Evolutionary conservation across 1,140 invertebrate species (phyloP), one percentile per base, ranked within the genome.

Genomic region (Phymastichus coffea): DNA sequence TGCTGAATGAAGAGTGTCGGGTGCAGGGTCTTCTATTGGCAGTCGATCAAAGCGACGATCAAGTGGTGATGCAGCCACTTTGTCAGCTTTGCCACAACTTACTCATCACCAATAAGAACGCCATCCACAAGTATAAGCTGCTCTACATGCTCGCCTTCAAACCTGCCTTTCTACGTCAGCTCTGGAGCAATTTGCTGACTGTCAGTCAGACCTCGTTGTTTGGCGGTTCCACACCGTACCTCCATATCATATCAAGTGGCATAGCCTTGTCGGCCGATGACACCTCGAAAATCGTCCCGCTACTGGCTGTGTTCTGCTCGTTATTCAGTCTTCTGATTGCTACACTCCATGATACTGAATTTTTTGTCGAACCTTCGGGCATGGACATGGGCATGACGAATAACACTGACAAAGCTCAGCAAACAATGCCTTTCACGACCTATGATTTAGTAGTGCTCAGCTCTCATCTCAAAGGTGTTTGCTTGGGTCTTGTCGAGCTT

Each of bases 301-400:
- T 91, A 1, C 69, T 96, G 8, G 89, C 90, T 0, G 88, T 92
- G 0, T 96, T 96, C 73, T 94, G 92, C 74, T 88, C 91, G 2
- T 77, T 95, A 0, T 93, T 95, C 66, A 89, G 87, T 40, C 81
- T 93, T 25, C 81, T 94, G 2, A 84, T 95, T 37, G 87, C 90
- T 0, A 95, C 94, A 0, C 73, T 96, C 15, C 92, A 96, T 67
- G 94, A 97, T 75, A 87, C 87, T 3, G 94, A 96, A 72, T 95
- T 97, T 69, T 85, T 86, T n/a, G 64, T 73, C 3, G 72, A 79
- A 22, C 60, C 62, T 0, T 70, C 66, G 0, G 47, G 48, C 3
- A 44, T 49, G 20, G 59, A 55, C 17, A 10, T 43, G 3, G 17
- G 20, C 1, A 19, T 40, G 2, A 28, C 28, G 2, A 52, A 56